phyloP scores from a whole-genome alignment of 2,888 invertebrate species.

The Chirona hameri region DNA sequence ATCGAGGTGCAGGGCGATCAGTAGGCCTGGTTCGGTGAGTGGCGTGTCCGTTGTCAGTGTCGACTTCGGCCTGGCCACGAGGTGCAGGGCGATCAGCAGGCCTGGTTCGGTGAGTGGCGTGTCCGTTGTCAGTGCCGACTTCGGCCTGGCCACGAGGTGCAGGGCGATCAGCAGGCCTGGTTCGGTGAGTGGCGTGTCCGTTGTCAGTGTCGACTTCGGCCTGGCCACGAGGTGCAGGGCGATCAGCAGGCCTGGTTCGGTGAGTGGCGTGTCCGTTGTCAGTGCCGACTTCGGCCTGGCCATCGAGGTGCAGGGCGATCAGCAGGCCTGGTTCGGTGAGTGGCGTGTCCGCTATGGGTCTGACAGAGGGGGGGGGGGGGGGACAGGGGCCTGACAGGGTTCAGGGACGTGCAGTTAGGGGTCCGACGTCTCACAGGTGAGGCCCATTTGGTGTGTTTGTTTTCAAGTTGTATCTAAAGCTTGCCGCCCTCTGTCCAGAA shows the following conservation, averaged over 20 bases:
- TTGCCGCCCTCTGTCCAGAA: no score
- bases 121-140: no score
- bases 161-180: slow-evolving; percentile 98
- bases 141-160: slow-evolving; percentile 98
- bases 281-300: slow-evolving; percentile 99
- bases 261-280: no score
- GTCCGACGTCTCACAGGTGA: no score
- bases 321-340: slow-evolving; percentile 93
- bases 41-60: no score
- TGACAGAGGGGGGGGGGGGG: no score
- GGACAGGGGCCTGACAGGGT: no score
- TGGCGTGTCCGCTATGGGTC: not conserved
- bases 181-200: no score
- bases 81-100: slow-evolving; percentile 96
- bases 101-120: slow-evolving; percentile 99
- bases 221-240: slow-evolving; percentile 97
- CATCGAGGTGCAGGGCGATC: slow-evolving; percentile 98
- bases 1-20: slow-evolving; percentile 99
- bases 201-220: slow-evolving; percentile 99
- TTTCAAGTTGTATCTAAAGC: no score
- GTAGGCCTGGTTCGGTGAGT: slow-evolving; percentile 98
- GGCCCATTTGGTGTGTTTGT: no score
- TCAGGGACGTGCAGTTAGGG: no score
- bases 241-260: slow-evolving; percentile 99
- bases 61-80: slow-evolving; percentile 99